Conservation (phyloP, 2,113 vertebrate genomes). For the Ictidomys tridecemlineatus region DNA sequence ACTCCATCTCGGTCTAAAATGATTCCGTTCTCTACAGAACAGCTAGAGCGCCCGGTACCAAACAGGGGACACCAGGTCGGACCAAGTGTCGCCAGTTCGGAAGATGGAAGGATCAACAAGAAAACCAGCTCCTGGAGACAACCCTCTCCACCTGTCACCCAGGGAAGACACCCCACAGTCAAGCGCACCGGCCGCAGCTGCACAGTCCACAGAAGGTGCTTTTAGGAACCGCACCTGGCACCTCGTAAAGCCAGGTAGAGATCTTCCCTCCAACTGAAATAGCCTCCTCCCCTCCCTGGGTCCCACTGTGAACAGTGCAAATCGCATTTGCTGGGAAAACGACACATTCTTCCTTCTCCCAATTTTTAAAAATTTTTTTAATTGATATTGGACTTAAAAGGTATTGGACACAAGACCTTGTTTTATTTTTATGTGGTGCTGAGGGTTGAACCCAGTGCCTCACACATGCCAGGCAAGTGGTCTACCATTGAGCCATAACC, state of each 20-base stretch:
- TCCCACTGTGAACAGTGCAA: neutral
- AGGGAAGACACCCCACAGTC: neutral
- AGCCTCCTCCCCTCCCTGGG: neutral
- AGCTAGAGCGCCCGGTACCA: neutral
- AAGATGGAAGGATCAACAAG: slow-evolving; percentile 21
- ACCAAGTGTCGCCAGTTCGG: slow-evolving; percentile 17
- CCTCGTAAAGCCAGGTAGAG: neutral
- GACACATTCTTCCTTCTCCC: slow-evolving; percentile 15
- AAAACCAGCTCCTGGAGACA: neutral
- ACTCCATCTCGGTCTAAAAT: neutral
- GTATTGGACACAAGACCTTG: no score
- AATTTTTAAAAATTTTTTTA: no score
- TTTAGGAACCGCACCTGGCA: neutral
- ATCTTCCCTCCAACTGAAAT: neutral
- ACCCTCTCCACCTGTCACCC: neutral
- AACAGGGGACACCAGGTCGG: neutral
- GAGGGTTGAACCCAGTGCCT: no score
- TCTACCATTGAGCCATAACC: no score
- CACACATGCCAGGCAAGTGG: no score
- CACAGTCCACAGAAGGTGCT: neutral
- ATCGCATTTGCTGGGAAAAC: neutral
- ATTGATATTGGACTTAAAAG: no score
- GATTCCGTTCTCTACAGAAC: neutral
- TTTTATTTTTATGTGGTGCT: no score
- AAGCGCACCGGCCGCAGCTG: neutral